Base-by-base conservation (phyloP, 2,888 invertebrate species). In the Fabriciana adippe region DNA sequence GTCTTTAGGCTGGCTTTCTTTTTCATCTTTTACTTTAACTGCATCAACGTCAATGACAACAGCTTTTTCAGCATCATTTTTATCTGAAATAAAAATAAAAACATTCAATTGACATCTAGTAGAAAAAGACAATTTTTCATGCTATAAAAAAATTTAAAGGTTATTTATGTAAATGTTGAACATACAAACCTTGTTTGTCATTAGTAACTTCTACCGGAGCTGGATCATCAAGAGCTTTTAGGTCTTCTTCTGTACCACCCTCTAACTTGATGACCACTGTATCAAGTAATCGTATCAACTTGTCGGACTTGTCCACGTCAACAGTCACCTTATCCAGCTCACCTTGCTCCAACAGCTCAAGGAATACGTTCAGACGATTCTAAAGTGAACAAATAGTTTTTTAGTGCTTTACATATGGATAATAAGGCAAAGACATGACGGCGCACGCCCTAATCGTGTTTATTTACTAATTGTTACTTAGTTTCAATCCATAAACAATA, bases 261-360 rank as follows among this genome's bases (percentile, higher is more conserved):
- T 99, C 99, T 55, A 99, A 93, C 85, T 98, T 97, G 72, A 99
- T 98, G 6, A 99, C 99, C 54, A 98, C 99, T 66, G 99, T 97
- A 86, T 99, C 99, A 68, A 99, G 94, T 13, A 99, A 92, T 75
- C 96, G 96, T 60, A 99, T 94, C 63, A 99, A 90, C 67, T 95
- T 94, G 64, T 96, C 96, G 0, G 95, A 94, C 85, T 97, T 97
- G 66, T 96, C 96, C 51, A 97, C 95, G 83, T 99, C 99, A 1
- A 99, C 95, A 2, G 96, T 94, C 0, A 97, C 95, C 75, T 93
- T 94, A 69, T 96, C 96, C 57, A 99, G 93, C 75, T 95, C 94
- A 3, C 94, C 96, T 51, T 92, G 93, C 2, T 96, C 94, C 61
- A 99, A 88, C 72, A 99, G 93, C 72, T 98, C 97, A 79, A 96